Evolutionary conservation across 2,888 invertebrate species (phyloP), one percentile per base, ranked within the genome.

Genomic region (Drosophila anomalata): DNA sequence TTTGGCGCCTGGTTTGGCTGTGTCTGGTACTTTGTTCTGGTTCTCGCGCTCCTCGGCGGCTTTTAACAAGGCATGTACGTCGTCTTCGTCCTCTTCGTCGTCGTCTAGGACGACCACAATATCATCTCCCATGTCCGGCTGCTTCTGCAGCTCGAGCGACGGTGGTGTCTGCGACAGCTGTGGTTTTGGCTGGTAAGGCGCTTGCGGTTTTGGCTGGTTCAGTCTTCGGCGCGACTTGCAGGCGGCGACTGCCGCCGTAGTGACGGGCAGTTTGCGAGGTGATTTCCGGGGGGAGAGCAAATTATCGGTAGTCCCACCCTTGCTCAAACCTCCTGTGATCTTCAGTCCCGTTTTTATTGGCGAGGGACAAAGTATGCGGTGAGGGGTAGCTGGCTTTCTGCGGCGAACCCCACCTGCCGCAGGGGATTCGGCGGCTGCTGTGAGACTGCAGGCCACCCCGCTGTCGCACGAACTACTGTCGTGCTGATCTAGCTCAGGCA

Each of bases 291-390:
- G 90, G 48, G 90, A 90, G 24, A 78, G 58, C 48, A 42, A 11
- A n/a, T 47, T 8, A 48, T 42, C 36, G 6, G 36, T 2, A n/a
- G 36, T 14, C 7, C 41, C 51, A 9, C 33, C 55, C 63, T 71
- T 60, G 41, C 56, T 22, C 7, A 36, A 20, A 66, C 63, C 52
- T 22, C 52, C 41, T 7, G 62, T 63, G 12, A 22, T 52, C 29
- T 65, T 65, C 29, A 65, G 2, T 17, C 44, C 67, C 2, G 84
- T 75, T 65, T 91, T 92, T 14, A 90, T 89, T 7, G 91, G 92
- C 48, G 91, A 92, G 58, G 91, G 91, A 73, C 91, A 91, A 24
- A 92, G 93, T 87, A 94, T 94, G 75, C 94, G 94, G 89, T 94
- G 94, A 31, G 94, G 94, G 55, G 94, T 94, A 12, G 91, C 90